Conservation (phyloP, 2,888 invertebrate genomes). For the Temnothorax rugatulus region DNA sequence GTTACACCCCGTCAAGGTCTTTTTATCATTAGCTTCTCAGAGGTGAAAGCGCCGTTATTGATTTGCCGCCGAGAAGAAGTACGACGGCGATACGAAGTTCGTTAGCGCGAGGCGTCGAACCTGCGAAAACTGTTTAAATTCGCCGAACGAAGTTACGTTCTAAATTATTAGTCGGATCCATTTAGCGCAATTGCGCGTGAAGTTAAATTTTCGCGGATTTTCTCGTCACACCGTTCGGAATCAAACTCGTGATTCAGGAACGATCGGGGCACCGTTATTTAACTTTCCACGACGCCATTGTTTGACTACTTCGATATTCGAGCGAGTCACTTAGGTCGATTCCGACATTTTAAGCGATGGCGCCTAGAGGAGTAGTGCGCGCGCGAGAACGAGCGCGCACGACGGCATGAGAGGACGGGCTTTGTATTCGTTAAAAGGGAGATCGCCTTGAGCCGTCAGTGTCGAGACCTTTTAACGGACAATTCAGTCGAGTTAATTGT, state of each 20-base stretch:
- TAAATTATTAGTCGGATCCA: slow-evolving; percentile 21
- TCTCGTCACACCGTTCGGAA: neutral
- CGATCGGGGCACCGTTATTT: slow-evolving; percentile 51
- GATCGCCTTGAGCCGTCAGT: slow-evolving; percentile 64
- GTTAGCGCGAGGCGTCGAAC: neutral
- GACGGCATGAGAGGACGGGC: slow-evolving; percentile 25
- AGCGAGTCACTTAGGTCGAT: slow-evolving; percentile 29
- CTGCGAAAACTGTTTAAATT: neutral
- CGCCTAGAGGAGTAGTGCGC: neutral
- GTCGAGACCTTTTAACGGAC: slow-evolving; percentile 80
- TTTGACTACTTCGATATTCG: slow-evolving; percentile 46
- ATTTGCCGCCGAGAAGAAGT: neutral
- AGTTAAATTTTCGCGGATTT: slow-evolving; percentile 16
- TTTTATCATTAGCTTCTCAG: neutral
- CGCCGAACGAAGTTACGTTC: neutral
- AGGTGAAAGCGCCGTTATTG: slow-evolving; percentile 21
- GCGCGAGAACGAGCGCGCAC: neutral
- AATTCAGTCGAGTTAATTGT: slow-evolving; percentile 81
- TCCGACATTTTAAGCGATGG: slow-evolving; percentile 28
- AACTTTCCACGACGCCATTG: slow-evolving; percentile 41
- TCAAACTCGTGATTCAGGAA: neutral
- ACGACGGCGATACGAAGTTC: neutral
- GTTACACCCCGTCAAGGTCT: neutral
- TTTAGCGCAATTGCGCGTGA: slow-evolving; percentile 12
- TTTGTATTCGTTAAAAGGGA: slow-evolving; percentile 55